Evolutionary conservation across 1,140 invertebrate genomes (phyloP).

Genomic region (Coenobita brevimanus): DNA sequence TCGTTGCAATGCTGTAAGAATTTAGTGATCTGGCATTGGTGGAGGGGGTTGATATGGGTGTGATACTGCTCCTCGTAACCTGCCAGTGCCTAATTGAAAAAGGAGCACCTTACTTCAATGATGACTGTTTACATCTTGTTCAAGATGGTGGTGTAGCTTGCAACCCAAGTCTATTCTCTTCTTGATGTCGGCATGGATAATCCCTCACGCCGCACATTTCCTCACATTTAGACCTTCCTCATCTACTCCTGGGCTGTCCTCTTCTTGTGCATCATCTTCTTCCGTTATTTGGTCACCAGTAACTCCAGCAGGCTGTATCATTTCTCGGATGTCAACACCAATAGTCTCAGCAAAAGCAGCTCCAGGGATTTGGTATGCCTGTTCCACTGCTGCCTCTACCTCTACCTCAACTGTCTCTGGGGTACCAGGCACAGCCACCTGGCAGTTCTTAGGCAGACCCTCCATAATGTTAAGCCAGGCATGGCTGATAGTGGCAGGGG

Average conservation of each 20-base stretch:
- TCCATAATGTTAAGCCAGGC: not conserved
- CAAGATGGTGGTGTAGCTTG: too few relatives aligned
- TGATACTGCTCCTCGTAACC: too few relatives aligned
- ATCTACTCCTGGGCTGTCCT: not conserved
- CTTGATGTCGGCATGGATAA: too few relatives aligned
- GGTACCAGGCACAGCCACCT: conserved; percentile 1
- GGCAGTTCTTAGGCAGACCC: conserved; percentile 8
- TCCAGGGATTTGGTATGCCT: conserved; percentile 8
- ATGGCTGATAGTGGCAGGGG: not conserved
- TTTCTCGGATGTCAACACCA: not conserved
- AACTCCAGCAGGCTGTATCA: not conserved
- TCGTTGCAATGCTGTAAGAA: too few relatives aligned
- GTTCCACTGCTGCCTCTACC: not conserved
- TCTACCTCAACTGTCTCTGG: conserved; percentile 24
- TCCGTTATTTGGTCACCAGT: not conserved
- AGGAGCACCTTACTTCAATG: too few relatives aligned
- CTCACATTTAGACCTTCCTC: not conserved
- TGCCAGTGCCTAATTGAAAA: too few relatives aligned
- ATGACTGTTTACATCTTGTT: too few relatives aligned
- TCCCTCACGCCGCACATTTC: too few relatives aligned
- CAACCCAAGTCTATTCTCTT: too few relatives aligned
- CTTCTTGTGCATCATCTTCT: not conserved
- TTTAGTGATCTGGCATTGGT: too few relatives aligned
- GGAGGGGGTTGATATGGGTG: too few relatives aligned
- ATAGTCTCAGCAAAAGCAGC: not conserved